A percentile compares a stretch with the other conserved stretches of the same genome.
Evolutionary conservation across 2,797 vertebrate species (phyloP).

Genomic region (Margarornis squamiger): DNA sequence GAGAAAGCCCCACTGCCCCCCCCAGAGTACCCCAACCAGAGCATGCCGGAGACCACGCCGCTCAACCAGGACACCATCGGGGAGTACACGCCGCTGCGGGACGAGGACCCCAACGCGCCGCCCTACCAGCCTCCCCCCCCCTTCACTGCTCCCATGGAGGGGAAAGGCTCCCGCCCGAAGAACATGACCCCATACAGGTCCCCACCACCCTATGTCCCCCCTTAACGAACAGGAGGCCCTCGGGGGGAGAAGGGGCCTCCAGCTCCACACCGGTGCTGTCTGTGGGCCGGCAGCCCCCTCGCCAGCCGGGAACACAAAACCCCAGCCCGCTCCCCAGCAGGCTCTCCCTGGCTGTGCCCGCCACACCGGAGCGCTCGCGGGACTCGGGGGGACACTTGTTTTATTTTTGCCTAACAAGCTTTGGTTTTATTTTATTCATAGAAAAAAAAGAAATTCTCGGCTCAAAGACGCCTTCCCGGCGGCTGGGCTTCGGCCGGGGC

Average conservation of each 20-base stretch:
- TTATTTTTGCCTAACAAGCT: slow-evolving; percentile 87
- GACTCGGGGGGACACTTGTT: slow-evolving; percentile 75
- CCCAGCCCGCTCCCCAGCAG: slow-evolving; percentile 67
- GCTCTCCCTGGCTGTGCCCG: slow-evolving; percentile 35
- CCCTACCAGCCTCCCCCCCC: slow-evolving; percentile 97
- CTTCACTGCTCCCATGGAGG: slow-evolving; percentile 94
- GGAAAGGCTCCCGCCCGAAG: slow-evolving; percentile 97
- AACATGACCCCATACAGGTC: slow-evolving; percentile 99
- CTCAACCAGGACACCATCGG: slow-evolving; percentile 93
- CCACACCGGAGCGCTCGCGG: slow-evolving; percentile 61
- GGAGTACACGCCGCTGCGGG: slow-evolving; percentile 92
- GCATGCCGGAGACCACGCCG: slow-evolving; percentile 89
- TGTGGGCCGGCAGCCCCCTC: slow-evolving; percentile 75
- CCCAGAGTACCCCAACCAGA: slow-evolving; percentile 94
- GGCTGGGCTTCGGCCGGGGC: slow-evolving; percentile 78
- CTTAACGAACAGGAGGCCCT: slow-evolving; percentile 83
- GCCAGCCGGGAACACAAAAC: slow-evolving; percentile 72
- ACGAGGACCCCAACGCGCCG: slow-evolving; percentile 93
- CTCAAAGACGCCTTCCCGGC: slow-evolving; percentile 73
- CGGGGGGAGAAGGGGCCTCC: slow-evolving; percentile 82
- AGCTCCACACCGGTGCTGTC: slow-evolving; percentile 87
- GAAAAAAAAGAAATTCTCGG: slow-evolving; percentile 78
- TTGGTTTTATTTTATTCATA: slow-evolving; percentile 85
- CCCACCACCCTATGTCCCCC: slow-evolving; percentile 96
- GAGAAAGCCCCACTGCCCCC: slow-evolving; percentile 96